A percentile compares a stretch with the other conserved stretches of the same genome.
These are phyloP conservation scores for Creontiades dilutus DNA, from an alignment of 2,888 invertebrate species.

Conservation along the genomic window DNA sequence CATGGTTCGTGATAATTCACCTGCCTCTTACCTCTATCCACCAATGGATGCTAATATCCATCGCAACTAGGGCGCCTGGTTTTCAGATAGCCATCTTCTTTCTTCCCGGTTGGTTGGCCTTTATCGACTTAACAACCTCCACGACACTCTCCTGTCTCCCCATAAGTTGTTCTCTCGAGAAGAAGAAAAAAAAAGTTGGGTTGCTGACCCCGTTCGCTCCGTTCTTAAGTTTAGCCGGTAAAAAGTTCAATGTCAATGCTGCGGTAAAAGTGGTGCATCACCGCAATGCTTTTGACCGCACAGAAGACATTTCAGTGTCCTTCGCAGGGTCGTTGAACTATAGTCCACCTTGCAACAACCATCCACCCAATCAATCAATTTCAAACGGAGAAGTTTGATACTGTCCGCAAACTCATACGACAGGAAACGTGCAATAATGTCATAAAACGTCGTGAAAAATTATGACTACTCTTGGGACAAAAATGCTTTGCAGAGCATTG, in stretches of 20 bases:
- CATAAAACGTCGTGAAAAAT: too few relatives aligned
- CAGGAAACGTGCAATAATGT: too few relatives aligned
- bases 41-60: slow-evolving; percentile 62
- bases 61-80: slow-evolving; percentile 55
- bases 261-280: not conserved
- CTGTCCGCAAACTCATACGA: too few relatives aligned
- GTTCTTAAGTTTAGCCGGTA: slow-evolving; percentile 12
- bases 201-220: slow-evolving; percentile 22
- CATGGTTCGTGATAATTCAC: slow-evolving; percentile 43
- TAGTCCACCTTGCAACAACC: too few relatives aligned
- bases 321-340: too few relatives aligned
- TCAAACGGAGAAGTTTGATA: too few relatives aligned
- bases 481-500: too few relatives aligned
- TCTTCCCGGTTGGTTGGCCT: slow-evolving; percentile 48
- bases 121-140: slow-evolving; percentile 59
- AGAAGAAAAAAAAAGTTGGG: slow-evolving; percentile 5
- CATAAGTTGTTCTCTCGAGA: not conserved
- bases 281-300: not conserved
- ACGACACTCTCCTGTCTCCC: slow-evolving; percentile 48
- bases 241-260: not conserved
- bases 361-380: too few relatives aligned
- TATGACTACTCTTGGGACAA: too few relatives aligned
- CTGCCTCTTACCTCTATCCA: not conserved
- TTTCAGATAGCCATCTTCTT: slow-evolving; percentile 57
- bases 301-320: not conserved